Conservation (phyloP, 2,113 vertebrate genomes). For the Rhizomys pruinosus region DNA sequence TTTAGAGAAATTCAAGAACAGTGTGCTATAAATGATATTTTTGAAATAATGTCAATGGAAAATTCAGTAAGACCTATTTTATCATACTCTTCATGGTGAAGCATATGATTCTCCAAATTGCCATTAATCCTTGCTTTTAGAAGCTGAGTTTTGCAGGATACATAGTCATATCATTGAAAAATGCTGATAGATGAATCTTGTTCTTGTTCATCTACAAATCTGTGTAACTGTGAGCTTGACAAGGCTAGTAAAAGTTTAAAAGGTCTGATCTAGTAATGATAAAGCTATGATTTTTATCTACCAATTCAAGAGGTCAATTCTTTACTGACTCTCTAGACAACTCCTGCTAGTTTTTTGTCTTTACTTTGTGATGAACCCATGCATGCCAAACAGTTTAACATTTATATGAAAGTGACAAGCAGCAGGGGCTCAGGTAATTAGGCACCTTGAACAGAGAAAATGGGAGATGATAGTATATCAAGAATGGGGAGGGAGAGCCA, state of each 20-base stretch:
- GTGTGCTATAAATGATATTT: background rate
- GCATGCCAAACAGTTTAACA: background rate
- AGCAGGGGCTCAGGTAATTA: background rate
- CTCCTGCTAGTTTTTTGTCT: background rate
- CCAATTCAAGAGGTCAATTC: slow-evolving; percentile 13
- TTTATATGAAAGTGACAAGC: background rate
- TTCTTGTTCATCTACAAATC: background rate
- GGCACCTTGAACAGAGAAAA: background rate
- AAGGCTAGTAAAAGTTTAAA: background rate
- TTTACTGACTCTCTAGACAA: background rate
- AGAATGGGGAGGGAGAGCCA: background rate
- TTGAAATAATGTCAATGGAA: background rate
- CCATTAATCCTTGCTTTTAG: slow-evolving; percentile 3
- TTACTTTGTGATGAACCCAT: slow-evolving; percentile 3
- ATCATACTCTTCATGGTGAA: background rate
- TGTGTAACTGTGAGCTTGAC: background rate
- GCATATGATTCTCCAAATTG: slow-evolving; percentile 17
- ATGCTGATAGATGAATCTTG: background rate
- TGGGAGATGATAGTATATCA: background rate
- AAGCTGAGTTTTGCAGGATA: background rate
- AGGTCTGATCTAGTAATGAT: background rate
- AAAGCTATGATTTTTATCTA: too few relatives aligned
- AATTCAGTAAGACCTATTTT: background rate
- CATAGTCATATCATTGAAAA: background rate
- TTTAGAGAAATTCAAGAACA: background rate